Conservation (phyloP, 37 sponge, comb jelly and placozoan genomes). For the Haliclona indistincta region DNA sequence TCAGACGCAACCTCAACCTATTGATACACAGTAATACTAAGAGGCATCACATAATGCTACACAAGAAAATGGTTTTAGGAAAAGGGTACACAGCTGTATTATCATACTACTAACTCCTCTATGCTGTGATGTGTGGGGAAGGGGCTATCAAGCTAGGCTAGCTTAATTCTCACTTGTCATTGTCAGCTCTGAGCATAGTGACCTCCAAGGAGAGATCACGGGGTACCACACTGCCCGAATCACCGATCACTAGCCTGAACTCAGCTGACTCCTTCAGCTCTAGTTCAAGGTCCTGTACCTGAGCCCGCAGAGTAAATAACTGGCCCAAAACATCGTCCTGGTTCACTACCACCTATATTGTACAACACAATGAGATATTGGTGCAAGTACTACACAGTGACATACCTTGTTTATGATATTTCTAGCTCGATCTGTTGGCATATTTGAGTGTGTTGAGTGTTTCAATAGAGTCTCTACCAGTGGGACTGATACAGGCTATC, state of each 20-base stretch:
- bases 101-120: no score
- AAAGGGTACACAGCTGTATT: no score
- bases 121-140: no score
- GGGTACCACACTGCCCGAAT: conserved; percentile 57
- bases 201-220: conserved; percentile 87
- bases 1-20: no score
- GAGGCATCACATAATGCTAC: no score
- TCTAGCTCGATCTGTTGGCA: conserved; percentile 98
- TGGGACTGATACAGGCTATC: conserved; percentile 97
- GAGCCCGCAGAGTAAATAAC: conserved; percentile 51
- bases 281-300: conserved; percentile 69
- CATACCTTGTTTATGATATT: conserved; percentile 99
- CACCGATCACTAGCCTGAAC: conserved; percentile 65
- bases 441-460: conserved; percentile 98
- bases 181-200: conserved; percentile 93
- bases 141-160: no score
- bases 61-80: no score
- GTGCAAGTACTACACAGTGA: no score
- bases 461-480: conserved; percentile 98
- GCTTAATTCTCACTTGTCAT: conserved; percentile 81
- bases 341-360: conserved; percentile 82
- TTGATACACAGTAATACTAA: no score
- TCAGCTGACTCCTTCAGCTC: conserved; percentile 84
- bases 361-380: no score
- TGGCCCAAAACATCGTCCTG: conserved; percentile 92